Percentiles rank a stretch among this genome's conserved stretches.
phyloP scores from a whole-genome alignment of 2,888 invertebrate species.

The Scaptodrosophila latifasciaeformis region DNA sequence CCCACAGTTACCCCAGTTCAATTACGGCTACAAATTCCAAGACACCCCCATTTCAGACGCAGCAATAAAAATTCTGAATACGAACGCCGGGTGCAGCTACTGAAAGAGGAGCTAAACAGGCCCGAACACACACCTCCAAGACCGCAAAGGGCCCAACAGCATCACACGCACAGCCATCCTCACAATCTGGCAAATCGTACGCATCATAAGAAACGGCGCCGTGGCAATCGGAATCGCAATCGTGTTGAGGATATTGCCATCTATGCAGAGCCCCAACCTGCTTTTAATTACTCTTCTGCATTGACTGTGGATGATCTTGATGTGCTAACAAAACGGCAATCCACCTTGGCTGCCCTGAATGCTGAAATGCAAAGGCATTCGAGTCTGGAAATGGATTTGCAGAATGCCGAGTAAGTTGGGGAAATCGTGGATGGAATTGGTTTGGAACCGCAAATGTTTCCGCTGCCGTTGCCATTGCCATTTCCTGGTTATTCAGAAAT shows the following conservation, averaged over 20 bases:
- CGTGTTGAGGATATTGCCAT: no score
- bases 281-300: constrained; percentile 67
- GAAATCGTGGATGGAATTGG: no score
- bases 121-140: constrained; percentile 62
- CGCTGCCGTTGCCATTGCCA: constrained; percentile 50
- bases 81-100: constrained; percentile 60
- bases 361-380: constrained; percentile 44
- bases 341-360: constrained; percentile 52
- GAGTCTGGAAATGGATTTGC: constrained; percentile 50
- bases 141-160: constrained; percentile 25
- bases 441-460: constrained; percentile 13
- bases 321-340: constrained; percentile 51
- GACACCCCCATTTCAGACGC: neutral
- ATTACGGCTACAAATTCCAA: no score
- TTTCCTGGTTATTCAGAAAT: constrained; percentile 55
- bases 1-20: neutral
- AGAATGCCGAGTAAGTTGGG: constrained; percentile 64
- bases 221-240: constrained; percentile 19
- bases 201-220: constrained; percentile 35
- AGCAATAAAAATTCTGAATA: constrained; percentile 62
- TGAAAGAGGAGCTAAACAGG: constrained; percentile 71
- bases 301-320: constrained; percentile 47
- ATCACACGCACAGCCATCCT: constrained; percentile 16
- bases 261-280: constrained; percentile 9
- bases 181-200: no score